phyloP scores from a whole-genome alignment of 2,113 vertebrate species.

The Lampris megalopsis region DNA sequence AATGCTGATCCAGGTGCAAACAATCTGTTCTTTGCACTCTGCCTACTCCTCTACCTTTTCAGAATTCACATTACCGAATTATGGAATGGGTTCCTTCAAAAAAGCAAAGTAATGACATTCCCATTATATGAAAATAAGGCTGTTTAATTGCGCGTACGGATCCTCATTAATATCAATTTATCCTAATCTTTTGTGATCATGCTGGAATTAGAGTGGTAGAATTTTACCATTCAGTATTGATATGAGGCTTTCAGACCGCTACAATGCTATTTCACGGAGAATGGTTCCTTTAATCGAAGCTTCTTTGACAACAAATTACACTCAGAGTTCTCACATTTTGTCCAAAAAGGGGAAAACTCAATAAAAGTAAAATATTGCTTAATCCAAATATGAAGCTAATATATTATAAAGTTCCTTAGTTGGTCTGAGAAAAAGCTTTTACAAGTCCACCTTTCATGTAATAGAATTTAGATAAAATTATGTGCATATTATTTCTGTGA shows the following conservation, averaged over 20 bases:
- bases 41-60: neutral
- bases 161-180: constrained; percentile 63
- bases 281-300: constrained; percentile 69
- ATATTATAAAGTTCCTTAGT: constrained; percentile 17
- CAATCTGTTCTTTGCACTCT: neutral
- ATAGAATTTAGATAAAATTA: constrained; percentile 53
- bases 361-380: constrained; percentile 46
- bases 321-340: constrained; percentile 53
- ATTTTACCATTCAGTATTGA: constrained; percentile 48
- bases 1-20: constrained; percentile 60
- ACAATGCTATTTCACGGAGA: constrained; percentile 71
- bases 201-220: constrained; percentile 46
- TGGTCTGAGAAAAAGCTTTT: constrained; percentile 31
- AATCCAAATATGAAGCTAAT: constrained; percentile 26
- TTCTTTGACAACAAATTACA: constrained; percentile 57
- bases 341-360: constrained; percentile 42
- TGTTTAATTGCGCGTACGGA: constrained; percentile 53
- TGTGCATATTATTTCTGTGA: constrained; percentile 54
- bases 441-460: constrained; percentile 46
- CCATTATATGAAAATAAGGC: constrained; percentile 52
- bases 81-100: constrained; percentile 22
- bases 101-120: constrained; percentile 19
- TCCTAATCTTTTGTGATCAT: constrained; percentile 49
- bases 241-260: constrained; percentile 45
- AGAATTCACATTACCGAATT: constrained; percentile 19